A percentile compares a stretch with the other conserved stretches of the same genome.
These are phyloP conservation scores for Drosophila kurseongensis DNA, from an alignment of 1,140 invertebrate genomes.

Conservation along the genomic window DNA sequence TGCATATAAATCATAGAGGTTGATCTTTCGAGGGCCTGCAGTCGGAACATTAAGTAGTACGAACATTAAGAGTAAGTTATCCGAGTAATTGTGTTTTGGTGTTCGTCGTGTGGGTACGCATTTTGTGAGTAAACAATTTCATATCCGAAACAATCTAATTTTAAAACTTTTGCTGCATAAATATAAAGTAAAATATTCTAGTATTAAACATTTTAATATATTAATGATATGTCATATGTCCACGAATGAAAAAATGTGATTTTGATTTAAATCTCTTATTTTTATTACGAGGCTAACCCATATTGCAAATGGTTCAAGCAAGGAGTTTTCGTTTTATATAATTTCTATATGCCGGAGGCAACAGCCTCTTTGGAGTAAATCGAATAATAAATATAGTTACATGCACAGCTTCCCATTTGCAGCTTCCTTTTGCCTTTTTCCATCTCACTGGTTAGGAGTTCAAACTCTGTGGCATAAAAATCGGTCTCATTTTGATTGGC, in stretches of 20 bases:
- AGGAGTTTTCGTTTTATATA: conserved; percentile 7
- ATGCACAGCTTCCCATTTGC: conserved; percentile 14
- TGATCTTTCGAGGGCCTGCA: conserved; percentile 24
- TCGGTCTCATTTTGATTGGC: conserved; percentile 77
- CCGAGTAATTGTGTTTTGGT: conserved; percentile 6
- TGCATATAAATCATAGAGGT: conserved; percentile 38
- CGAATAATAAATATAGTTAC: conserved; percentile 22
- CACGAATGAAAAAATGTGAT: too few relatives aligned
- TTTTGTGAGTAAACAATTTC: too few relatives aligned
- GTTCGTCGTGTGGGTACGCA: not conserved
- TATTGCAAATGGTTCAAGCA: not conserved
- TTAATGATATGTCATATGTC: too few relatives aligned
- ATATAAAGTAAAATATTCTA: too few relatives aligned
- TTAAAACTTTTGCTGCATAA: too few relatives aligned
- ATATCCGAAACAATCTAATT: too few relatives aligned
- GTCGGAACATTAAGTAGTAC: conserved; percentile 18
- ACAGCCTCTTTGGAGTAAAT: conserved; percentile 5
- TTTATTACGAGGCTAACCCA: too few relatives aligned
- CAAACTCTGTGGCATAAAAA: conserved; percentile 61
- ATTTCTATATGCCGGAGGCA: conserved; percentile 17
- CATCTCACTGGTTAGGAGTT: conserved; percentile 14
- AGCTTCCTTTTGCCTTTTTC: not conserved
- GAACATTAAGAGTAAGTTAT: conserved; percentile 3
- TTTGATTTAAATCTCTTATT: too few relatives aligned
- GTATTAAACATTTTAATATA: too few relatives aligned